phyloP scores from a whole-genome alignment of 1,140 invertebrate species.

The Elymnias hypermnestra region DNA sequence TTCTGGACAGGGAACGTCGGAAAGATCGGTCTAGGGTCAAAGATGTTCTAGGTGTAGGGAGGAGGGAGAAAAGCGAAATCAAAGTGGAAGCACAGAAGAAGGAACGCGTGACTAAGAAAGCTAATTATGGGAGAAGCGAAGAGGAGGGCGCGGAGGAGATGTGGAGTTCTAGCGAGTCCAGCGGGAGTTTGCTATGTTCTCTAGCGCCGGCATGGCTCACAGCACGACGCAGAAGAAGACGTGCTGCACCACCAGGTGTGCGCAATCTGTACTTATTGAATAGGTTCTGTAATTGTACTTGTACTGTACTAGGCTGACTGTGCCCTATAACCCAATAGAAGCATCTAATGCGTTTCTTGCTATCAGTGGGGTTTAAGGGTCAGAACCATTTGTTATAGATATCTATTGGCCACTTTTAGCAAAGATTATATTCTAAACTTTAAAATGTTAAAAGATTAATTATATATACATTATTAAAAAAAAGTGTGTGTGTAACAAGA shows the following conservation, averaged over 20 bases:
- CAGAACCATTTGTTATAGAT: too few relatives aligned
- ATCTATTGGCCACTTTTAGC: too few relatives aligned
- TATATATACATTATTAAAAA: too few relatives aligned
- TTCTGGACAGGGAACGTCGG: slow-evolving; percentile 6
- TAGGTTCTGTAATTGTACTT: too few relatives aligned
- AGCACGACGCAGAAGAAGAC: slow-evolving; percentile 30
- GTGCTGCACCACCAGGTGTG: slow-evolving; percentile 27
- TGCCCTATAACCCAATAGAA: too few relatives aligned
- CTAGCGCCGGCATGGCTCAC: slow-evolving; percentile 56
- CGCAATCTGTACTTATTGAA: too few relatives aligned
- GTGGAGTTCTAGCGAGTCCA: slow-evolving; percentile 52
- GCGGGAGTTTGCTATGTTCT: slow-evolving; percentile 50
- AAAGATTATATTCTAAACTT: too few relatives aligned
- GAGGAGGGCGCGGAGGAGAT: slow-evolving; percentile 28
- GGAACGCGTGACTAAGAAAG: slow-evolving; percentile 10
- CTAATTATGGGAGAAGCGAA: slow-evolving; percentile 11
- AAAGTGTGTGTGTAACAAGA: too few relatives aligned
- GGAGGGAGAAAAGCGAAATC: background rate
- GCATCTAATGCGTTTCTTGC: too few relatives aligned
- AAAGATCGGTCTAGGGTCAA: slow-evolving; percentile 2
- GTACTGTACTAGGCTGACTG: too few relatives aligned
- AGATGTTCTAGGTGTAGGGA: slow-evolving; percentile 9
- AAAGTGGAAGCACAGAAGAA: background rate
- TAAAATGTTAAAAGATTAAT: too few relatives aligned
- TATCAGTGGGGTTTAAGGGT: too few relatives aligned